Evolutionary conservation across 2,888 invertebrate genomes (phyloP).

Genomic region (Cordilura impudica): DNA sequence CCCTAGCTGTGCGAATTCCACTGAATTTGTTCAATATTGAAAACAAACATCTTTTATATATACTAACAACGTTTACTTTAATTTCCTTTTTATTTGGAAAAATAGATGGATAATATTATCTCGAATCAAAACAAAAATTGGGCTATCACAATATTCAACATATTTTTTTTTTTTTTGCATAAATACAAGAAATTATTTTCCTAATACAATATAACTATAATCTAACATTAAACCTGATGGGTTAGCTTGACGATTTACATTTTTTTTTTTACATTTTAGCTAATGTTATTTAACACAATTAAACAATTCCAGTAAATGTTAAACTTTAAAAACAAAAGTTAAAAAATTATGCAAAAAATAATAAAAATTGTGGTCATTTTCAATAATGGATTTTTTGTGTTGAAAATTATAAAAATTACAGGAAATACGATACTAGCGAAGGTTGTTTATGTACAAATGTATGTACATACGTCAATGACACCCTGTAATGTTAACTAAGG

Average conservation of each 20-base stretch:
- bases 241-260: background rate
- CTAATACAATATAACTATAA: too few relatives aligned
- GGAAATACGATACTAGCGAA: constrained; percentile 47
- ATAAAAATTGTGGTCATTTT: constrained; percentile 7
- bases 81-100: too few relatives aligned
- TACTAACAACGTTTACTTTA: too few relatives aligned
- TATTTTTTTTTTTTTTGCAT: too few relatives aligned
- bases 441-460: constrained; percentile 53
- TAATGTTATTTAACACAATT: background rate
- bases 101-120: too few relatives aligned
- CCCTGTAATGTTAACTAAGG: constrained; percentile 34
- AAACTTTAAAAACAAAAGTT: background rate
- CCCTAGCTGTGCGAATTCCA: too few relatives aligned
- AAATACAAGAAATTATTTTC: too few relatives aligned
- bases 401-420: constrained; percentile 46
- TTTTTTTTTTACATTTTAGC: background rate
- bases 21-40: too few relatives aligned
- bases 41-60: too few relatives aligned
- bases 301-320: background rate
- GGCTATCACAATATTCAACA: too few relatives aligned
- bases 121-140: too few relatives aligned
- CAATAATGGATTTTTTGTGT: constrained; percentile 24
- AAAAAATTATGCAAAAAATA: background rate
- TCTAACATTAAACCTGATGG: background rate
- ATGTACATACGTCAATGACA: constrained; percentile 45